Conservation (phyloP, 2,888 invertebrate genomes). For the Drosophila leonis region DNA sequence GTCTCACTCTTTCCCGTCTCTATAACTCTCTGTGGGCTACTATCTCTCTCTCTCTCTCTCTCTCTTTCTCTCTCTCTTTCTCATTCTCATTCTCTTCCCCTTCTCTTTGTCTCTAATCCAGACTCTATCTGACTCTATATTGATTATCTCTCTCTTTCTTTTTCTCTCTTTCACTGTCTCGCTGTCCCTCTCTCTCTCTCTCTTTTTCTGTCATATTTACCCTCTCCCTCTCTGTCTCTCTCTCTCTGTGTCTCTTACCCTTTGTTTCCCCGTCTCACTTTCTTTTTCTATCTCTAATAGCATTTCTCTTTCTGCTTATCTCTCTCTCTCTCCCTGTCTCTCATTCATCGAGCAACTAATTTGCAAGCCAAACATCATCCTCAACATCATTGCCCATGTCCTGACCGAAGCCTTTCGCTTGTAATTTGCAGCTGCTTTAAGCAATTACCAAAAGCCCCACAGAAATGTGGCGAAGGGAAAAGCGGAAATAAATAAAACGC, state of each 20-base stretch:
- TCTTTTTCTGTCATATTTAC: too few species aligned
- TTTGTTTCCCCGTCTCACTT: not conserved
- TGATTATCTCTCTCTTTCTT: too few species aligned
- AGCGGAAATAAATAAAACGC: constrained; percentile 9
- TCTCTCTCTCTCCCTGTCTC: not conserved
- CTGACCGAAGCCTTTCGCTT: not conserved
- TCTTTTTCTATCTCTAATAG: not conserved
- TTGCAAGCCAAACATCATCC: not conserved
- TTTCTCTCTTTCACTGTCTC: not conserved
- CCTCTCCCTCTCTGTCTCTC: not conserved
- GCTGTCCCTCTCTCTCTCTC: not conserved
- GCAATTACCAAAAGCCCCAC: constrained; percentile 5
- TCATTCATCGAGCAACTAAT: not conserved
- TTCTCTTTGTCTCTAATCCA: not conserved
- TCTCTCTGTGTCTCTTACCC: too few species aligned
- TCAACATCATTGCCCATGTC: too few species aligned
- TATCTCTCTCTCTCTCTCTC: too few species aligned
- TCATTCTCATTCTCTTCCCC: not conserved
- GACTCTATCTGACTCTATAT: too few species aligned
- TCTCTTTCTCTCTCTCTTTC: too few species aligned
- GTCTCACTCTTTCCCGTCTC: too few species aligned
- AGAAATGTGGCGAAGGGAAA: not conserved
- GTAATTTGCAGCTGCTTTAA: constrained; percentile 19
- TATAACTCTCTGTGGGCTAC: too few species aligned
- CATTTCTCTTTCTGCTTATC: not conserved